Conservation (phyloP, 1,140 invertebrate genomes). For the Himalopsyche phryganea region DNA sequence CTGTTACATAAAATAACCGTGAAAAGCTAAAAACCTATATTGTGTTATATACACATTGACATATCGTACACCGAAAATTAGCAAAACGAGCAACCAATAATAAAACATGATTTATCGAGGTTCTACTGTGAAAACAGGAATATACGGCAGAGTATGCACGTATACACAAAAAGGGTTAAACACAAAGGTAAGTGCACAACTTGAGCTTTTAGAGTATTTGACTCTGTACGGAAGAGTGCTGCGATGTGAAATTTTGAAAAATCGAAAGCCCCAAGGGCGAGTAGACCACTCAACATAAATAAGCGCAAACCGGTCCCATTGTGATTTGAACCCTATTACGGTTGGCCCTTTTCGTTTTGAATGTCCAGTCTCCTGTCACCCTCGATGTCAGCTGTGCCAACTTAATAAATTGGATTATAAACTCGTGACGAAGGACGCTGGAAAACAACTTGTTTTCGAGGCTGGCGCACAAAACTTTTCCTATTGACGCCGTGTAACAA, state of each 20-base stretch:
- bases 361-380: constrained; percentile 12
- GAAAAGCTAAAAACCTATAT: too few species aligned
- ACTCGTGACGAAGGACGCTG: constrained; percentile 33
- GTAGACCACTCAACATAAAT: constrained; percentile 1
- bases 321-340: constrained; percentile 11
- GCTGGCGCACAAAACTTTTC: constrained; percentile 23
- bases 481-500: constrained; percentile 12
- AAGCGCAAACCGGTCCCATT: constrained; percentile 1
- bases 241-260: neutral
- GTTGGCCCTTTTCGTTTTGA: neutral
- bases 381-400: constrained; percentile 15
- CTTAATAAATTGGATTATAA: constrained; percentile 35
- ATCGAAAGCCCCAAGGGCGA: neutral
- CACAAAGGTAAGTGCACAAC: too few species aligned
- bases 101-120: too few species aligned
- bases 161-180: too few species aligned
- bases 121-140: too few species aligned
- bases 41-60: too few species aligned
- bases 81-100: too few species aligned
- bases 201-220: too few species aligned
- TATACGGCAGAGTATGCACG: too few species aligned
- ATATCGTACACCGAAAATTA: too few species aligned
- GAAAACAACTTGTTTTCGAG: constrained; percentile 32
- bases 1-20: too few species aligned
- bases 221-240: neutral